Evolutionary conservation across 2,113 vertebrate genomes (phyloP), one percentile per base, ranked within the genome.

Genomic region (Trogon melanurus): DNA sequence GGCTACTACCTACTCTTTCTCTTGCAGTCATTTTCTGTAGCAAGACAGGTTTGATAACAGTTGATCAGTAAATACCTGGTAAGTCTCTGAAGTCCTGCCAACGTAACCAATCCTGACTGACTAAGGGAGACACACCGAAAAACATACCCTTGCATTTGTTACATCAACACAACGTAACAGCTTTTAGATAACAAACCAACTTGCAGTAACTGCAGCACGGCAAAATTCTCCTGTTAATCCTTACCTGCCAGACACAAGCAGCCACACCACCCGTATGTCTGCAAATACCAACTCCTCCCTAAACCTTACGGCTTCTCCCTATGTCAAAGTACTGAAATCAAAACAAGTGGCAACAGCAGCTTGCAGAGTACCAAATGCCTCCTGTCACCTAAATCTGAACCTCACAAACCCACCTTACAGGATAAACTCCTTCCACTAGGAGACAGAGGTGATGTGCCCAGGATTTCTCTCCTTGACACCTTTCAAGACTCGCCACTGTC

Each of bases 71-170:
- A 75, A 38, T 75, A 70, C 19, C 44, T 38, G n/a, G 29, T 30
- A 50, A 44, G 30, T 30, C 54, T 85, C 60, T 91, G 44, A 81
- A 91, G 60, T 73, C 65, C 88, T 85, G 65, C 50, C 60, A 81
- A 16, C 8, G 48, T 67, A 53, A 82, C 41, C 51, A 81, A 9
- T 48, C 27, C 75, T 44, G 11, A 64, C 36, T 36, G 58, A 72
- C 67, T 57, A 72, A 19, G 72, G 32, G 13, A 53, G 48, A 58
- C 26, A 36, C 3, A 4, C 54, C 58, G 69, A 78, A 79, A 73
- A 69, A 70, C 34, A 66, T 7, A 65, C 16, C 51, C 23, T 27
- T 83, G 23, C 13, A 27, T 50, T 69, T 70, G 30, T 74, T 34
- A 82, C 30, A 47, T 20, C 44, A 73, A 50, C 14, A n/a, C 1